phyloP scores from a whole-genome alignment of 2,113 vertebrate genomes.

The Calidris pugnax region DNA sequence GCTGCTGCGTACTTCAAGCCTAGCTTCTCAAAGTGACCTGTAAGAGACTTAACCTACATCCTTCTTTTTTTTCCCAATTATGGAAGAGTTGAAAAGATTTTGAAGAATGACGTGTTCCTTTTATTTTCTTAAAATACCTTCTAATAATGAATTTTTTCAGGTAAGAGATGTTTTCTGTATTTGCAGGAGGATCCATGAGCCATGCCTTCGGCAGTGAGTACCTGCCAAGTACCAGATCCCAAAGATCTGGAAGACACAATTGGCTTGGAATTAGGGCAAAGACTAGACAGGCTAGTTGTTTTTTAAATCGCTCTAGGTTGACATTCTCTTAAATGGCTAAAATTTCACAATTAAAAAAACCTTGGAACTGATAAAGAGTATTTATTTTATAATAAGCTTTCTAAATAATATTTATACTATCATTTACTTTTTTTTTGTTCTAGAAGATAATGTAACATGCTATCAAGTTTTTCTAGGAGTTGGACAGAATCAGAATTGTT shows the following conservation, averaged over 20 bases:
- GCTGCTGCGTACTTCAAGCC: not conserved
- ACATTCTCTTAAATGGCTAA: not conserved
- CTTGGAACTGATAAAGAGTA: not conserved
- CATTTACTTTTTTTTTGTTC: no score
- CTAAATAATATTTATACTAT: not conserved
- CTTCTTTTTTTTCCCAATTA: not conserved
- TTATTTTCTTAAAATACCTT: not conserved
- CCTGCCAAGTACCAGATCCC: fast-evolving
- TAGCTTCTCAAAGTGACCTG: not conserved
- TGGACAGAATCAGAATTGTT: not conserved
- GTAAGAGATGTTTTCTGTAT: not conserved
- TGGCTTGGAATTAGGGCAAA: not conserved
- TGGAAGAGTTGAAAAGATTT: not conserved
- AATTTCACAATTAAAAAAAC: not conserved
- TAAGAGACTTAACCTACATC: fast-evolving
- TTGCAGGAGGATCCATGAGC: not conserved
- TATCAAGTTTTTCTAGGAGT: not conserved
- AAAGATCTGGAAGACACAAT: not conserved
- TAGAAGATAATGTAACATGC: not conserved
- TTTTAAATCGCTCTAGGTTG: not conserved
- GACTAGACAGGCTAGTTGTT: not conserved
- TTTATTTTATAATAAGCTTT: not conserved
- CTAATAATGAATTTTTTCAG: not conserved
- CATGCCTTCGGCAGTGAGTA: no score
- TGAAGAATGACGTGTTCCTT: not conserved